Base-by-base conservation (phyloP, 37 sponge, comb jelly and placozoan genomes). In the Diacarnus erythraeanus region DNA sequence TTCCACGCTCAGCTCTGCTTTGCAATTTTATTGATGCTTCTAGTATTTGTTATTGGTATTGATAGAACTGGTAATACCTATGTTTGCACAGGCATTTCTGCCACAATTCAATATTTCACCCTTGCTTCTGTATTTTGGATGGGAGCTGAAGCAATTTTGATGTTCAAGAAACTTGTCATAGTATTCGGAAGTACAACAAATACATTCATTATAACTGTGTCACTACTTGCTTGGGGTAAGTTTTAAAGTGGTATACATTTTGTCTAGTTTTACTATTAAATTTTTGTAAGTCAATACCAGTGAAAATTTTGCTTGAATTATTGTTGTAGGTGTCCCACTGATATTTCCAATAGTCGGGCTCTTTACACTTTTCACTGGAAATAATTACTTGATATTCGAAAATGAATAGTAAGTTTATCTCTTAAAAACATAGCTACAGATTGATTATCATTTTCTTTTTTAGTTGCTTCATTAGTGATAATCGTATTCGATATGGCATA, bases 71-170 rank as follows among this genome's bases (percentile, higher is more conserved):
- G 74, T 29, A 67, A 80, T 29, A n/a, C 5, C n/a, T 38, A 40
- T 22, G 76, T 33, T 40, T 89, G 90, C 68, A 85, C 72, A 21
- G 41, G 43, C 26, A 27, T 79, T 33, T 83, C 84, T 8, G 40
- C 64, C 3, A 61, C 85, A 1, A 78, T 89, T 23, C 86, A 65
- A 1, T 89, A 89, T 63, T 85, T 89, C 71, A 80, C 81, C 2
- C 61, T 85, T 57, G 85, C 80, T 42, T 61, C 86, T 35, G 71
- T 72, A 26, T 29, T 72, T 30, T 89, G 90, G 90, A 89, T 89
- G 90, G 90, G 87, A 38, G 84, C 84, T 37, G 90, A 89, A 57
- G 90, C 86, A 60, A 74, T 89, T 30, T 79, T 84, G 68, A 77
- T 89, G 76, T 84, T 79, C 44, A 72, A 79, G 59, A 83, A 83